A percentile compares a stretch with the other conserved stretches of the same genome.
Evolutionary conservation across 2,797 vertebrate genomes (phyloP).

Genomic region (Liparis tanakae): DNA sequence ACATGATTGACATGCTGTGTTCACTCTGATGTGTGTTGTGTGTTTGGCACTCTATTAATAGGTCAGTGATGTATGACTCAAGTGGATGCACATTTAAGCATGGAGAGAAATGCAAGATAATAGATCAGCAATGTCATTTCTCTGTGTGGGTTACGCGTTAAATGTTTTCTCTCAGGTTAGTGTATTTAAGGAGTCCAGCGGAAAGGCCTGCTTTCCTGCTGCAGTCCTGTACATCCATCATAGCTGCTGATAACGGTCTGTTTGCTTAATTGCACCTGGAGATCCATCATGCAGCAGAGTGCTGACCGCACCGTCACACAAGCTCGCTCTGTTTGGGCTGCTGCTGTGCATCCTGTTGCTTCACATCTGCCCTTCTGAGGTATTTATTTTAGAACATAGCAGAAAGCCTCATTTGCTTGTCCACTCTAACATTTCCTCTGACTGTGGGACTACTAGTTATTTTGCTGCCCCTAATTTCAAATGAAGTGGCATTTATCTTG

Average conservation of each 20-base stretch:
- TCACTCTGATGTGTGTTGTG: conserved; percentile 52
- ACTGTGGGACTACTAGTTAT: conserved; percentile 18
- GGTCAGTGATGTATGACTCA: conserved; percentile 62
- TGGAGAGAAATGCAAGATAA: conserved; percentile 54
- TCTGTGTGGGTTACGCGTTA: conserved; percentile 18
- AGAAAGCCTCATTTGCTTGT: conserved; percentile 32
- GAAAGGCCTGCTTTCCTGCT: conserved; percentile 30
- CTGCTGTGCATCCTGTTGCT: conserved; percentile 20
- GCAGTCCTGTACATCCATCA: conserved; percentile 44
- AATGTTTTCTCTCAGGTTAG: conserved; percentile 39
- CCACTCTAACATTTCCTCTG: conserved; percentile 11
- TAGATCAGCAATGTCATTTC: conserved; percentile 45
- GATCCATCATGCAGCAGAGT: conserved; percentile 48
- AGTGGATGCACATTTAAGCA: conserved; percentile 36
- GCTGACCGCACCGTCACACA: conserved; percentile 34
- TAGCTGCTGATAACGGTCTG: conserved; percentile 54
- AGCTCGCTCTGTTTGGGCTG: conserved; percentile 25
- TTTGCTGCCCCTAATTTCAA: no score
- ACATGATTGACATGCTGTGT: conserved; percentile 61
- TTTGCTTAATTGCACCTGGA: conserved; percentile 59
- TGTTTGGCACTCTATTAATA: conserved; percentile 52
- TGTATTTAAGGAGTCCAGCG: conserved; percentile 38
- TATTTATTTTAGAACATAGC: conserved; percentile 17
- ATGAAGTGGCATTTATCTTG: no score
- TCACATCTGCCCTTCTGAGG: conserved; percentile 26